These are phyloP conservation scores for Anodontia alba DNA, from an alignment of 2,888 invertebrate genomes.

Conservation along the genomic window DNA sequence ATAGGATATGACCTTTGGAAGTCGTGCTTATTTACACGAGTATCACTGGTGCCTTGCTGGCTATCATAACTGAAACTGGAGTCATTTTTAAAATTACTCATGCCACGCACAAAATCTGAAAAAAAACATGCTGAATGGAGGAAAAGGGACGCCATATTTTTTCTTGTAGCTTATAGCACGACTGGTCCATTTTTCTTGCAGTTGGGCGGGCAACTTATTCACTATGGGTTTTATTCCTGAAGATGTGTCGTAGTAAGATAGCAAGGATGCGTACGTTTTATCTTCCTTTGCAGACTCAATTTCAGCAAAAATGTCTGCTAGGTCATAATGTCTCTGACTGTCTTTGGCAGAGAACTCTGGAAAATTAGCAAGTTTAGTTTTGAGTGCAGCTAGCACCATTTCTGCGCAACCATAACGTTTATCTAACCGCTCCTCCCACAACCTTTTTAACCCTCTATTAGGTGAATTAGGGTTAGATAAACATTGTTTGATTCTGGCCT, in stretches of 20 bases:
- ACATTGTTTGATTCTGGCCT: constrained; percentile 17
- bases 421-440: constrained; percentile 31
- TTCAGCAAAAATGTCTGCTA: constrained; percentile 17
- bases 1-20: no score
- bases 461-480: constrained; percentile 17
- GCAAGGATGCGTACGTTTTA: constrained; percentile 6
- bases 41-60: neutral
- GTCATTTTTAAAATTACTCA: constrained; percentile 11
- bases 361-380: constrained; percentile 22
- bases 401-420: constrained; percentile 35
- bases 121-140: constrained; percentile 13
- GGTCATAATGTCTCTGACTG: constrained; percentile 1
- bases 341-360: constrained; percentile 6
- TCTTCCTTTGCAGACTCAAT: constrained; percentile 33
- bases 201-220: constrained; percentile 31
- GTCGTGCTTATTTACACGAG: no score
- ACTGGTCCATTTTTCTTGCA: constrained; percentile 49
- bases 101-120: neutral
- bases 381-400: constrained; percentile 28
- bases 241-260: constrained; percentile 49
- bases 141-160: neutral
- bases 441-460: neutral
- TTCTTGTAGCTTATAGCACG: constrained; percentile 33
- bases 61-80: constrained; percentile 9
- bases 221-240: constrained; percentile 42